A percentile compares a stretch with the other conserved stretches of the same genome.
These are phyloP conservation scores for Botia almorhae DNA, from an alignment of 2,797 vertebrate species.

Conservation along the genomic window DNA sequence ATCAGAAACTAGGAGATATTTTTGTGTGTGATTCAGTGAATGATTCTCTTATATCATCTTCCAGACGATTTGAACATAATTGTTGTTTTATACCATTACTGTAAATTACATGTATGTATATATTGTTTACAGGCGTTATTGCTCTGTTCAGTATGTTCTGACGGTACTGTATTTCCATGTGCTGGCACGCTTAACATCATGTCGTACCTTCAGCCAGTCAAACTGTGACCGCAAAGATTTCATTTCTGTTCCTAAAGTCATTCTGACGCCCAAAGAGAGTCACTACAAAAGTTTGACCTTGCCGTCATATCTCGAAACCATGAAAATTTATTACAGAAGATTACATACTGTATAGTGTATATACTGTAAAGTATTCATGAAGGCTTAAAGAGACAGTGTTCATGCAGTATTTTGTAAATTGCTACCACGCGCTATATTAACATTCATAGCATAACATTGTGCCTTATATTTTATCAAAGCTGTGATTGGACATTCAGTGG, in stretches of 20 bases:
- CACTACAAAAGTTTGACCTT: not conserved
- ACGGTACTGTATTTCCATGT: not conserved
- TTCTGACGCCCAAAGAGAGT: not conserved
- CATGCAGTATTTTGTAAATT: conserved; percentile 33
- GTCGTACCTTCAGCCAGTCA: not conserved
- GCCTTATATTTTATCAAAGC: conserved; percentile 50
- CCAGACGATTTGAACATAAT: not conserved
- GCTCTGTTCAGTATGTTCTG: conserved; percentile 17
- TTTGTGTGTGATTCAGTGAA: not conserved
- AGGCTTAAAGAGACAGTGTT: conserved; percentile 7
- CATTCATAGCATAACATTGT: conserved; percentile 36
- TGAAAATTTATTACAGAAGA: conserved; percentile 5
- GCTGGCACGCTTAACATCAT: not conserved
- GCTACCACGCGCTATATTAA: conserved; percentile 1
- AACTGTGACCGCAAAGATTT: not conserved
- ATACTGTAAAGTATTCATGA: conserved; percentile 14
- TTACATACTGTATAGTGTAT: not conserved
- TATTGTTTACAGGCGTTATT: conserved; percentile 38
- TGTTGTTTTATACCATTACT: not conserved
- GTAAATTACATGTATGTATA: not conserved
- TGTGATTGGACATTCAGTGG: conserved; percentile 44
- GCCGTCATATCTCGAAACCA: not conserved
- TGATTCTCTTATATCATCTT: not conserved
- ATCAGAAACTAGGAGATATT: not conserved
- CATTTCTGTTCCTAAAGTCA: not conserved